phyloP scores from a whole-genome alignment of 2,797 vertebrate species.

The Mionectes olivaceus region DNA sequence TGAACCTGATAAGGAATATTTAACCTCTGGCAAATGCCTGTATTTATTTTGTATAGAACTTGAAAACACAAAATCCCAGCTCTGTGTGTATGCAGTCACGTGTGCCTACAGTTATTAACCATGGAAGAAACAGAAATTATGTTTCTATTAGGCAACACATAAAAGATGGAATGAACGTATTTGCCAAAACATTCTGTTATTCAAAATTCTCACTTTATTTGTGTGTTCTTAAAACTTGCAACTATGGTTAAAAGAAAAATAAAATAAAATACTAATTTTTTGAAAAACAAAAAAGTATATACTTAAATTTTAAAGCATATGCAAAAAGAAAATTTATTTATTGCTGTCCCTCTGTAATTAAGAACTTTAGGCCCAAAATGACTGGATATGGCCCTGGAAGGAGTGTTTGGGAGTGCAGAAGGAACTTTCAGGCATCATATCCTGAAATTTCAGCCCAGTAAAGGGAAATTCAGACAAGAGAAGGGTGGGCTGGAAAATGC shows the following conservation, averaged over 20 bases:
- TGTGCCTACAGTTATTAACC: background rate
- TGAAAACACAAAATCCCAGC: background rate
- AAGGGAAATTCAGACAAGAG: background rate
- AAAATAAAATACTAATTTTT: background rate
- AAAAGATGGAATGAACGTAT: background rate
- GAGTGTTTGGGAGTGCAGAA: background rate
- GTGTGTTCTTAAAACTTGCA: background rate
- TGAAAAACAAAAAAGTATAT: too few species aligned
- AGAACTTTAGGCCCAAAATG: background rate
- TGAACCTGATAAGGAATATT: background rate
- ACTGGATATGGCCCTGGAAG: background rate
- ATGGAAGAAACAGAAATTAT: background rate
- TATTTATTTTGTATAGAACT: background rate
- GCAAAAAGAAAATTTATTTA: background rate
- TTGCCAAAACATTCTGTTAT: fast-evolving
- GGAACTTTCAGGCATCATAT: background rate
- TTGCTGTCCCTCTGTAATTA: background rate
- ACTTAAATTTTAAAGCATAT: background rate
- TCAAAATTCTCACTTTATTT: background rate
- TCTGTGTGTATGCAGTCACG: background rate
- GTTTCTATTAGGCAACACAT: background rate
- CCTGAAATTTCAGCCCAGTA: background rate
- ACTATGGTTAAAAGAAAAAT: background rate
- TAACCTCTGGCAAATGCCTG: background rate
- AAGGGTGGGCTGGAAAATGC: background rate